phyloP scores from a whole-genome alignment of 2,888 invertebrate species.

The Idaea aversata region DNA sequence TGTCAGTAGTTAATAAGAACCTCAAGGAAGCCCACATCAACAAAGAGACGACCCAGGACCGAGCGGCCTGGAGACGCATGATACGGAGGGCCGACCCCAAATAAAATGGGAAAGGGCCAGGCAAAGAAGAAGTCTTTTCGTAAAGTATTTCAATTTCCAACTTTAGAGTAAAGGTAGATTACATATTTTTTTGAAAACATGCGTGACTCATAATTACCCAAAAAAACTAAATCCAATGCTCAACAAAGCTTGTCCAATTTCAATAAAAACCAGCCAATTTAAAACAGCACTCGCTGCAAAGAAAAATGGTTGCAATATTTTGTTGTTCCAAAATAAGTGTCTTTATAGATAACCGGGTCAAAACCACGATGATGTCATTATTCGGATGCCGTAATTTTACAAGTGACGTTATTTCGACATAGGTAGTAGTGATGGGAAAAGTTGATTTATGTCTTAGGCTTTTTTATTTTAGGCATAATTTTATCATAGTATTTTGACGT shows the following conservation, averaged over 20 bases:
- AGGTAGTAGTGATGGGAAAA: constrained; percentile 40
- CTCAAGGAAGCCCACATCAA: too few species aligned
- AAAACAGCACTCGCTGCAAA: constrained; percentile 21
- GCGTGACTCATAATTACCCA: neutral
- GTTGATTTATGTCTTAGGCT: neutral
- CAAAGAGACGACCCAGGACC: too few species aligned
- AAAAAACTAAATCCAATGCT: neutral
- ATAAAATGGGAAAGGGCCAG: too few species aligned
- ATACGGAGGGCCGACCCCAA: too few species aligned
- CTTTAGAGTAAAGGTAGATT: neutral
- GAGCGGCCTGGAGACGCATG: too few species aligned
- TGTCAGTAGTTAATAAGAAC: too few species aligned
- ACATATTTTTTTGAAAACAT: neutral
- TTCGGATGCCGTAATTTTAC: constrained; percentile 65
- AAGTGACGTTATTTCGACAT: constrained; percentile 66
- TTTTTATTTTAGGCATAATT: neutral
- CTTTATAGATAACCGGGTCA: constrained; percentile 59
- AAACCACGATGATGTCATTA: constrained; percentile 66
- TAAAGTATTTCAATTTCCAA: neutral
- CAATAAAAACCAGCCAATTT: constrained; percentile 37
- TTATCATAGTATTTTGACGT: too few species aligned
- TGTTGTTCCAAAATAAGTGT: constrained; percentile 38
- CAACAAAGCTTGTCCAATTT: neutral
- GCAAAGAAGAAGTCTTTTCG: too few species aligned
- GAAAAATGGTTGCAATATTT: constrained; percentile 33